Evolutionary conservation across 2,888 invertebrate species (phyloP).

Genomic region (Teleiodes luculella): DNA sequence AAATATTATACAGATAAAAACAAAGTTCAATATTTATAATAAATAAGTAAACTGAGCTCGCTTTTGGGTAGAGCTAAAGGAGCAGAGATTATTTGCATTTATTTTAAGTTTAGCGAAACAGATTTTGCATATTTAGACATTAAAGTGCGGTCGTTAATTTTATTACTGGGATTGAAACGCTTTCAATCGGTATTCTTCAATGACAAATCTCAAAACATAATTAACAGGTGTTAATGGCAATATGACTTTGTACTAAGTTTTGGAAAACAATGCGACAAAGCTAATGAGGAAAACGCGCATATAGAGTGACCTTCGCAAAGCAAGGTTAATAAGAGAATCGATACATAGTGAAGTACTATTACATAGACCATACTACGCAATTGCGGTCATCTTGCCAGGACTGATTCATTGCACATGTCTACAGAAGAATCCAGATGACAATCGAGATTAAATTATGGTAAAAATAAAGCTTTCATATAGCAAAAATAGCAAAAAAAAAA

Average conservation of each 20-base stretch:
- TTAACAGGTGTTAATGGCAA: too few relatives aligned
- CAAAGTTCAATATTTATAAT: too few relatives aligned
- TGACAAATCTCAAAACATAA: too few relatives aligned
- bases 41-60: too few relatives aligned
- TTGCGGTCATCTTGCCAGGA: background rate
- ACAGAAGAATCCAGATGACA: background rate
- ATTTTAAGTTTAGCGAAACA: too few relatives aligned
- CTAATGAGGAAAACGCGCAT: conserved; percentile 6
- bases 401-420: background rate
- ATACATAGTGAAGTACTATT: background rate
- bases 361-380: background rate
- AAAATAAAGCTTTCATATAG: background rate
- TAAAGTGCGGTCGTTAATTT: too few relatives aligned
- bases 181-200: too few relatives aligned
- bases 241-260: background rate
- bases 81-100: too few relatives aligned
- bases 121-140: too few relatives aligned
- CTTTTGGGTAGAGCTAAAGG: too few relatives aligned
- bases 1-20: too few relatives aligned
- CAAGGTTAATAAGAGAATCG: conserved; percentile 5
- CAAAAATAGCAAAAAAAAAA: too few relatives aligned
- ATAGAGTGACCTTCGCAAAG: conserved; percentile 5
- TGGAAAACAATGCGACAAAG: conserved; percentile 3
- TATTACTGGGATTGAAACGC: background rate
- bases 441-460: background rate